phyloP scores from a whole-genome alignment of 2,888 invertebrate species.

The Gymnosoma rotundatum region DNA sequence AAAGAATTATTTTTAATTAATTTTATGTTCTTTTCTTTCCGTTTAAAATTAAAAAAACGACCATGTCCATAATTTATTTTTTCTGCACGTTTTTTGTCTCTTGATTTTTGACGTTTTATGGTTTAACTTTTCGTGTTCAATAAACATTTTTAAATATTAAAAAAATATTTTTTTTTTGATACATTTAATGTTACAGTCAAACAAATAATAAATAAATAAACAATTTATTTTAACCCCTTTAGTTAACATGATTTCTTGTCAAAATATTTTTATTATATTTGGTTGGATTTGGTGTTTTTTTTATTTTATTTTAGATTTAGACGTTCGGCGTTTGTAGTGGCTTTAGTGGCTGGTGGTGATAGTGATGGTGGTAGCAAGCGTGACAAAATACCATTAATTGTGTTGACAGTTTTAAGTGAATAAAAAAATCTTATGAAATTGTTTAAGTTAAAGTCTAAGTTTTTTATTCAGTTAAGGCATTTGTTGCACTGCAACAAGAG shows the following conservation, averaged over 20 bases:
- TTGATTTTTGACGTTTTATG: constrained; percentile 16
- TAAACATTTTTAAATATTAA: constrained; percentile 65
- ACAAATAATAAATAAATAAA: constrained; percentile 35
- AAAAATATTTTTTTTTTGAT: neutral
- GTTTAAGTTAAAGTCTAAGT: constrained; percentile 32
- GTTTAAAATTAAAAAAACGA: constrained; percentile 39
- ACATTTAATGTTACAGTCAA: constrained; percentile 27
- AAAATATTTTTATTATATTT: constrained; percentile 50
- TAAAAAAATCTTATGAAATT: constrained; percentile 52
- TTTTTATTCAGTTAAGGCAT: constrained; percentile 2
- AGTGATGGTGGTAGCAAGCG: constrained; percentile 50
- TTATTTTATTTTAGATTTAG: constrained; percentile 5
- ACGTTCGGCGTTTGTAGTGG: neutral
- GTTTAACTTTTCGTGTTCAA: constrained; percentile 53
- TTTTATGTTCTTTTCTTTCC: constrained; percentile 31
- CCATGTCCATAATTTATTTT: constrained; percentile 32
- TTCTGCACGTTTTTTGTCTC: constrained; percentile 55
- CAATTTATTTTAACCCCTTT: constrained; percentile 61
- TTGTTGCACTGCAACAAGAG: constrained; percentile 8
- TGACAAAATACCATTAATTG: constrained; percentile 69
- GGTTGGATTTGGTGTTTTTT: constrained; percentile 23
- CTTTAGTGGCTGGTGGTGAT: neutral
- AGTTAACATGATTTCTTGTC: constrained; percentile 69
- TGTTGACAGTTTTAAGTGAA: constrained; percentile 70
- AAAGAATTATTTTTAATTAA: constrained; percentile 55